phyloP scores from a whole-genome alignment of 1,140 invertebrate species.

The Lasaia peninsularis region DNA sequence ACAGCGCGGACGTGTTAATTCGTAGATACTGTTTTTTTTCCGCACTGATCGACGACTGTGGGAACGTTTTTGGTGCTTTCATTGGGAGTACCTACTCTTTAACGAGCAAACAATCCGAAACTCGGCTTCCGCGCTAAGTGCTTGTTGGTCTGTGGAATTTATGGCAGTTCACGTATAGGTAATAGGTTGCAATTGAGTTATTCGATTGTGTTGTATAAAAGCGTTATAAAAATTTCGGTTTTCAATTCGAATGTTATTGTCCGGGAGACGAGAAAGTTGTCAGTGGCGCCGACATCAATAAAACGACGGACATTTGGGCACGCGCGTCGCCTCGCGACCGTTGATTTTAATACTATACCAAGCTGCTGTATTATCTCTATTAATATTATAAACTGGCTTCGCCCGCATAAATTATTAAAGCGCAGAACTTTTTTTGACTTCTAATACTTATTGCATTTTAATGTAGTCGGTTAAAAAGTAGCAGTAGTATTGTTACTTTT shows the following conservation, averaged over 20 bases:
- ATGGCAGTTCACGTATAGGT: constrained; percentile 50
- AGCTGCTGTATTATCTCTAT: too few relatives aligned
- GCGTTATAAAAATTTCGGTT: constrained; percentile 68
- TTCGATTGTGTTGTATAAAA: constrained; percentile 39
- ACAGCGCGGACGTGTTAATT: constrained; percentile 74
- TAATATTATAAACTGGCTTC: too few relatives aligned
- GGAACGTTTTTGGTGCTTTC: constrained; percentile 70
- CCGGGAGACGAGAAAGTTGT: constrained; percentile 68
- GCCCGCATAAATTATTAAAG: too few relatives aligned
- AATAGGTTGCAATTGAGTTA: constrained; percentile 48
- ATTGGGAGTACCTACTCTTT: constrained; percentile 65
- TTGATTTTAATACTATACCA: too few relatives aligned
- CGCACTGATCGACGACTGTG: constrained; percentile 70
- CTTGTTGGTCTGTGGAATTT: constrained; percentile 50
- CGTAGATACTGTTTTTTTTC: constrained; percentile 73
- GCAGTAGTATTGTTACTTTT: too few relatives aligned
- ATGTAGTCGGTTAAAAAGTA: too few relatives aligned
- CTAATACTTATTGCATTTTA: too few relatives aligned
- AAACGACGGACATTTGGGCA: constrained; percentile 51
- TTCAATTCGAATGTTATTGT: constrained; percentile 71
- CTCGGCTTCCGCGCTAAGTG: constrained; percentile 65
- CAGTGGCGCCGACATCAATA: constrained; percentile 71
- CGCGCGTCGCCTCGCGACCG: constrained; percentile 34
- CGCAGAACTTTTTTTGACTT: too few relatives aligned
- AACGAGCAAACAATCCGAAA: constrained; percentile 66